A percentile compares a stretch with the other conserved stretches of the same genome.
phyloP scores from a whole-genome alignment of 2,797 vertebrate genomes.

The Hipposideros larvatus region DNA sequence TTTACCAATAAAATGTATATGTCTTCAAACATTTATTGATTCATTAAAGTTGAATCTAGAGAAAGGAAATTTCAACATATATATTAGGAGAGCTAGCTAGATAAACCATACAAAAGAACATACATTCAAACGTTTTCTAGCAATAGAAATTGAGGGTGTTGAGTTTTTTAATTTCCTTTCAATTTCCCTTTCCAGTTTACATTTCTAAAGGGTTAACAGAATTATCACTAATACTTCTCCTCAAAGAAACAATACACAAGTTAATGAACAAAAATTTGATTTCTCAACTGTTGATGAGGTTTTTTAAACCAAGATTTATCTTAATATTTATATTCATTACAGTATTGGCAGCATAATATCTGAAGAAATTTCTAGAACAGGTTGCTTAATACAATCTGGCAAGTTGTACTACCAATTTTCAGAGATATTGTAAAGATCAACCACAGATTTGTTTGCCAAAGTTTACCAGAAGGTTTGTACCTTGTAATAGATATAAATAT shows the following conservation, averaged over 20 bases:
- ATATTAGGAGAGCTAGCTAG: constrained; percentile 33
- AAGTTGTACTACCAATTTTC: constrained; percentile 76
- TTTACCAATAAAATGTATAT: constrained; percentile 62
- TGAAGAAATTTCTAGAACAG: neutral
- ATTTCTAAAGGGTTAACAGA: constrained; percentile 45
- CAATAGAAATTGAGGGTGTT: constrained; percentile 45
- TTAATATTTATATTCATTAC: neutral
- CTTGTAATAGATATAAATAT: constrained; percentile 67
- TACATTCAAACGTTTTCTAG: constrained; percentile 48
- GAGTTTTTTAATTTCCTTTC: constrained; percentile 63
- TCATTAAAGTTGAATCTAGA: constrained; percentile 58
- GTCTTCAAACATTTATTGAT: constrained; percentile 52
- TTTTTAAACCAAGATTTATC: constrained; percentile 62
- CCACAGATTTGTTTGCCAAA: constrained; percentile 73
- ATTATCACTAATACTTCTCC: neutral
- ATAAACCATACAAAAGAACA: constrained; percentile 68
- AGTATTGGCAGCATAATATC: constrained; percentile 50
- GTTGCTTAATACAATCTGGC: constrained; percentile 54
- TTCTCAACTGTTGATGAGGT: neutral
- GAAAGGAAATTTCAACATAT: constrained; percentile 46
- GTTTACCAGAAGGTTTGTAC: constrained; percentile 48
- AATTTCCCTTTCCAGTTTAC: constrained; percentile 59
- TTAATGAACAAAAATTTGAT: neutral
- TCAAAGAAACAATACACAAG: neutral
- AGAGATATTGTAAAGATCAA: constrained; percentile 75